Conservation (phyloP, 1,140 invertebrate species). For the Drosophila suzukii region DNA sequence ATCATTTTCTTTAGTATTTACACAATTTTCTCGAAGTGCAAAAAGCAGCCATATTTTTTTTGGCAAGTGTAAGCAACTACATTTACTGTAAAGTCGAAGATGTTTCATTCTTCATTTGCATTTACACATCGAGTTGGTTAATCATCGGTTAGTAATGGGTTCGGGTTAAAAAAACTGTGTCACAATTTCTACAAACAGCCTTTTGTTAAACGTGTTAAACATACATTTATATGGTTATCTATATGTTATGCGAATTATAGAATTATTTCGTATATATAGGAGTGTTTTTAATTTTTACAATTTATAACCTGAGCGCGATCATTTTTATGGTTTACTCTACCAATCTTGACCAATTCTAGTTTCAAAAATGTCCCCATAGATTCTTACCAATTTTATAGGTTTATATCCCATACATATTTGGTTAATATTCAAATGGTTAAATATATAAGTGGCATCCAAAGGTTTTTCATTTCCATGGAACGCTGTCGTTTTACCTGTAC, state of each 20-base stretch:
- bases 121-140: slow-evolving; percentile 44
- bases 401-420: slow-evolving; percentile 12
- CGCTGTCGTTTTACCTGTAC: slow-evolving; percentile 47
- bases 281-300: slow-evolving; percentile 39
- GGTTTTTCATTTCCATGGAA: background rate
- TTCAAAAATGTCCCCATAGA: slow-evolving; percentile 31
- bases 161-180: slow-evolving; percentile 74
- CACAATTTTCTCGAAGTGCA: slow-evolving; percentile 39
- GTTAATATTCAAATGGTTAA: slow-evolving; percentile 15
- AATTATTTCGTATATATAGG: slow-evolving; percentile 44
- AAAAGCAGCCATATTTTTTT: slow-evolving; percentile 23
- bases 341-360: slow-evolving; percentile 26
- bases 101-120: slow-evolving; percentile 24
- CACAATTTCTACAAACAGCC: slow-evolving; percentile 84
- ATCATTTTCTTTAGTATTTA: slow-evolving; percentile 52
- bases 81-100: slow-evolving; percentile 34
- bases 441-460: slow-evolving; percentile 3
- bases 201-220: slow-evolving; percentile 82
- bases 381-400: slow-evolving; percentile 23
- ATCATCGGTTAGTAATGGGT: slow-evolving; percentile 19
- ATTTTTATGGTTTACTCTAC: slow-evolving; percentile 46
- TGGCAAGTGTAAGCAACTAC: slow-evolving; percentile 47
- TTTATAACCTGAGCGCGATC: slow-evolving; percentile 78
- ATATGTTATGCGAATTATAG: slow-evolving; percentile 30
- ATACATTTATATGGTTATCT: slow-evolving; percentile 56